Base-by-base conservation (phyloP, 2,888 invertebrate genomes). In the Ophion costatus region DNA sequence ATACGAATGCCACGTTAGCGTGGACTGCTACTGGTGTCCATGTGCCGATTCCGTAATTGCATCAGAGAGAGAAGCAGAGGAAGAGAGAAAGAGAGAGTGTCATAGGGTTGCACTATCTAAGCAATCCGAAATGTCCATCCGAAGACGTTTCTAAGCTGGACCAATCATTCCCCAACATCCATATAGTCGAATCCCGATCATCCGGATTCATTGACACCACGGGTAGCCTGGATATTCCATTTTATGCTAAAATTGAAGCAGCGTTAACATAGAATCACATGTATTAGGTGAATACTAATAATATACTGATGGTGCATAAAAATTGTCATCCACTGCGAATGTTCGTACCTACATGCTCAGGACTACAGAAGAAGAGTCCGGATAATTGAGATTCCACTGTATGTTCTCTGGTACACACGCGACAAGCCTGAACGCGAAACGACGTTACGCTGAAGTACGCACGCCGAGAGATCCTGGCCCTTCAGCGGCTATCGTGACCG, bases 151-250 rank as follows among this genome's bases (percentile, higher is more conserved):
- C 66, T 56, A 80, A 66, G 80, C 79, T 80, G 20, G 70, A 76
- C 76, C 76, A 83, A 83, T 83, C 80, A 83, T 83, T 83, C 64
- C 45, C 66, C 42, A 75, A 81, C 56, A 75, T 69, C 9, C 51
- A 24, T 63, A 75, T 38, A 9, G 38, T 38, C 6, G 38, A 38
- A 38, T 1, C 38, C 38, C 38, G 38, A 38, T 38, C 5, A 38
- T 33, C 33, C 33, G 5, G 33, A n/a, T 38, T 38, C 0, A 38
- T 7, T 38, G 9, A 38, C 7, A 38, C 38, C 38, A 38, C 7
- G 1, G 38, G 7, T 38, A 38, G 38, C 7, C 38, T 38, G 9
- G 7, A 38, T 38, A 38, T 7, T 9, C 4, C 29, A 29, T 29
- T 29, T 4, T 29, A 29, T 29, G 29, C 29, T 29, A 4, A 29